Evolutionary conservation across 92 coral and sea anemone species (phyloP).

Genomic region (Montipora capitata): DNA sequence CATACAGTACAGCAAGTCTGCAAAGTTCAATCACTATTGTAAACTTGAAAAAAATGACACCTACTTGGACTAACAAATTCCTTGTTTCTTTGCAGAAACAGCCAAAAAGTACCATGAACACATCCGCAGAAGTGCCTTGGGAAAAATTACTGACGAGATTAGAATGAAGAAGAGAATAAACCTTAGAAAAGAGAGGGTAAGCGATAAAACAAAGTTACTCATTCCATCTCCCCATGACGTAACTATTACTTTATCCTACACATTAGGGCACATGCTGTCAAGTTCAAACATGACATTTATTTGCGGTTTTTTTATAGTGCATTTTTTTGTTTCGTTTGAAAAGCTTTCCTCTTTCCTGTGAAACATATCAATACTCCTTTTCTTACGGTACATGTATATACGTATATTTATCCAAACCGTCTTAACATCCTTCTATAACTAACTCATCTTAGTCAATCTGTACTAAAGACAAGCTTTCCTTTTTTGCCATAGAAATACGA

Average conservation of each 20-base stretch:
- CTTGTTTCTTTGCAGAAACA: constrained; percentile 2
- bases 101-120: constrained; percentile 39
- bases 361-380: neutral
- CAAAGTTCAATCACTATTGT: neutral
- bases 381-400: neutral
- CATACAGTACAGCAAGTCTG: neutral
- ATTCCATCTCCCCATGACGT: neutral
- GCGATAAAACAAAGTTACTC: neutral
- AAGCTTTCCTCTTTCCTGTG: neutral
- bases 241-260: neutral
- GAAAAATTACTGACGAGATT: constrained; percentile 23
- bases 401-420: neutral
- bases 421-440: neutral
- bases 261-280: neutral
- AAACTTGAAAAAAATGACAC: neutral
- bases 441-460: neutral
- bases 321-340: neutral
- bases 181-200: constrained; percentile 35
- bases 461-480: neutral
- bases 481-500: too few relatives aligned
- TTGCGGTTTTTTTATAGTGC: neutral
- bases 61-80: neutral
- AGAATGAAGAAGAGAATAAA: constrained; percentile 8
- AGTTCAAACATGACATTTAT: neutral
- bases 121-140: constrained; percentile 21